A percentile compares a stretch with the other conserved stretches of the same genome.
phyloP scores from a whole-genome alignment of 2,888 invertebrate genomes.

The Loripinus fragilis region DNA sequence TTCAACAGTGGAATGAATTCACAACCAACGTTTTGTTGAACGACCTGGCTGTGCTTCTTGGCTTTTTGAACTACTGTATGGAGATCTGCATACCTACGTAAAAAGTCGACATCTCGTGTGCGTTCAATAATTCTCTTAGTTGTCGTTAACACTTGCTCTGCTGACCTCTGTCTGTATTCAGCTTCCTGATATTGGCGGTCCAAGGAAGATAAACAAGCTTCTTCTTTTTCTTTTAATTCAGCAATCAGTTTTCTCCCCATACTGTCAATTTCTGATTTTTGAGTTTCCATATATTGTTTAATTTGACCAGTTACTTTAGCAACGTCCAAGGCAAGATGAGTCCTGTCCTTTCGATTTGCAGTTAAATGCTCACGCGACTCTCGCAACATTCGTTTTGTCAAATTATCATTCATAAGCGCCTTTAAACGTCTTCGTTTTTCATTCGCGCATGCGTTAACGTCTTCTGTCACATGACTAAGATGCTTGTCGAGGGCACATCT shows the following conservation, averaged over 20 bases:
- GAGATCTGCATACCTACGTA: conserved; percentile 34
- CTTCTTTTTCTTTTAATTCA: conserved; percentile 43
- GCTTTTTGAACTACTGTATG: conserved; percentile 30
- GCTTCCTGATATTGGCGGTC: conserved; percentile 41
- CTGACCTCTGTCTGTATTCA: conserved; percentile 39
- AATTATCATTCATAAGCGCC: conserved; percentile 13
- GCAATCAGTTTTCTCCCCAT: conserved; percentile 40
- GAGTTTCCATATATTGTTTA: conserved; percentile 38
- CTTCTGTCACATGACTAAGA: conserved; percentile 48
- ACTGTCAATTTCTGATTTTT: conserved; percentile 48
- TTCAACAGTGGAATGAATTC: conserved; percentile 36
- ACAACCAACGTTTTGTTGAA: conserved; percentile 36
- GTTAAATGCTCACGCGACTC: conserved; percentile 37
- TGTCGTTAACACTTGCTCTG: conserved; percentile 37
- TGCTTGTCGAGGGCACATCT: conserved; percentile 49
- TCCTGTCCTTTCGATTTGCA: conserved; percentile 30
- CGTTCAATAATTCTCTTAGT: conserved; percentile 38
- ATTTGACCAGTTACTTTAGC: conserved; percentile 35
- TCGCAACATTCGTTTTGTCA: conserved; percentile 21
- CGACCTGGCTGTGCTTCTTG: conserved; percentile 29
- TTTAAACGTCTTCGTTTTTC: conserved; percentile 42
- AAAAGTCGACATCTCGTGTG: conserved; percentile 48
- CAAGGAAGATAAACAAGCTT: conserved; percentile 15
- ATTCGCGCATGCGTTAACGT: conserved; percentile 33
- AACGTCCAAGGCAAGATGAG: conserved; percentile 31